Evolutionary conservation across 2,888 invertebrate genomes (phyloP).

Genomic region (Lissonota sp.): DNA sequence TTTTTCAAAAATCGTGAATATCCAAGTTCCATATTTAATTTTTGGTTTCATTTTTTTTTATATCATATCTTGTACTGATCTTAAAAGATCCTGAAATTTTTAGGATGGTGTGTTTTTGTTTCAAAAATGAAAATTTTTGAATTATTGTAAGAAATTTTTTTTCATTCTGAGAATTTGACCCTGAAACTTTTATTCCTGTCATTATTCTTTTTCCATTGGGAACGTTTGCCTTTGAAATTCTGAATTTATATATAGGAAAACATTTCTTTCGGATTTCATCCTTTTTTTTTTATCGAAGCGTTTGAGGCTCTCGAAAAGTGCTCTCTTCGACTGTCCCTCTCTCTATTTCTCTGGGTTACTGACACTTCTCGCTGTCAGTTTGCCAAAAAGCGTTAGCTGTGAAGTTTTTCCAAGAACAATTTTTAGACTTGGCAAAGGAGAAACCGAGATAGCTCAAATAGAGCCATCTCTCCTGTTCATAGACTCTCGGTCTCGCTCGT

Average conservation of each 20-base stretch:
- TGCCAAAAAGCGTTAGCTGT: constrained; percentile 44
- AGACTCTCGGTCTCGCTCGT: constrained; percentile 7
- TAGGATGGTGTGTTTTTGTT: too few species aligned
- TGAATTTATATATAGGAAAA: too few species aligned
- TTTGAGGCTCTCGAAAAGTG: neutral
- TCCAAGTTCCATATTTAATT: too few species aligned
- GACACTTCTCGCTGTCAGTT: constrained; percentile 56
- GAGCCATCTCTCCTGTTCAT: neutral
- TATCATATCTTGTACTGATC: too few species aligned
- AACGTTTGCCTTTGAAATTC: too few species aligned
- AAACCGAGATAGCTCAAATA: neutral
- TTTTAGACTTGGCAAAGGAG: constrained; percentile 54
- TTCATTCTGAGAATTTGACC: neutral
- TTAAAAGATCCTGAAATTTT: too few species aligned
- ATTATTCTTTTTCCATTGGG: too few species aligned
- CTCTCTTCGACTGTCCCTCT: constrained; percentile 2
- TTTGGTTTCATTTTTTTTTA: too few species aligned
- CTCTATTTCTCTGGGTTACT: constrained; percentile 48
- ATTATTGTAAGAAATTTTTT: too few species aligned
- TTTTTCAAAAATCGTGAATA: too few species aligned
- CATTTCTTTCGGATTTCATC: neutral
- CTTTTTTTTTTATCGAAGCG: neutral
- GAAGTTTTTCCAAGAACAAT: constrained; percentile 39
- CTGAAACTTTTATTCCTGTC: too few species aligned
- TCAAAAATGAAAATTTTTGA: too few species aligned